Base-by-base conservation (phyloP, 2,113 vertebrate genomes). In the Hucho hucho region DNA sequence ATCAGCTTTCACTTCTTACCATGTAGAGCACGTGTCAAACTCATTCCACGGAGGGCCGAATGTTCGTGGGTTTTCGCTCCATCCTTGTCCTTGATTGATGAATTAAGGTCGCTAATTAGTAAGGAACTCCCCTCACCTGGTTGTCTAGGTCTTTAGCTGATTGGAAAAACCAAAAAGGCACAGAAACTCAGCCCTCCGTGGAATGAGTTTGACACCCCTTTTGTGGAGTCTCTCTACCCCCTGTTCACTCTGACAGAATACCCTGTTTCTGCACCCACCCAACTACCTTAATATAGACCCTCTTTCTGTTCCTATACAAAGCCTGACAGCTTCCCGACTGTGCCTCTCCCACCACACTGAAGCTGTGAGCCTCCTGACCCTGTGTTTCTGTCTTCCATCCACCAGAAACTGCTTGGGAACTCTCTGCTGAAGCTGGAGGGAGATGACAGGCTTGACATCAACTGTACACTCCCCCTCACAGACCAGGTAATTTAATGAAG, bases 391-490 rank as follows among this genome's bases (percentile, higher is more conserved):
- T 66, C 22, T 61, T 14, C 22, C 13, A 6, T 9, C 13, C 82
- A 83, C 76, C 88, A 99, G 98, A 99, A 99, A 81, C 89, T 99
- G 74, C 93, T 99, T 0, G 98, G 98, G 67, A 99, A 99, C 88
- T 99, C 98, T 47, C 90, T 99, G 72, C 88, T 99, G 76, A 99
- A 99, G 81, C 90, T 99, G 65, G 98, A 99, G 87, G 98, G 98
- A 69, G 98, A 99, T 68, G 98, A 99, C 73, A 93, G 98, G 13
- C 91, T 99, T 80, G 98, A 99, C 81, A 98, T 99, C 83, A 99
- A 99, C 90, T 99, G 98, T 88, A 99, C 97, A 0, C 94, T 99
- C 81, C 98, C 98, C 20, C 96, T 99, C 83, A 98, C 97, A 6
- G 98, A 99, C 83, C 97, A 99, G 97, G 98, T 98, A 90, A 14